These are phyloP conservation scores for Cryptocephalus primarius DNA, from an alignment of 2,888 invertebrate genomes.

Conservation along the genomic window DNA sequence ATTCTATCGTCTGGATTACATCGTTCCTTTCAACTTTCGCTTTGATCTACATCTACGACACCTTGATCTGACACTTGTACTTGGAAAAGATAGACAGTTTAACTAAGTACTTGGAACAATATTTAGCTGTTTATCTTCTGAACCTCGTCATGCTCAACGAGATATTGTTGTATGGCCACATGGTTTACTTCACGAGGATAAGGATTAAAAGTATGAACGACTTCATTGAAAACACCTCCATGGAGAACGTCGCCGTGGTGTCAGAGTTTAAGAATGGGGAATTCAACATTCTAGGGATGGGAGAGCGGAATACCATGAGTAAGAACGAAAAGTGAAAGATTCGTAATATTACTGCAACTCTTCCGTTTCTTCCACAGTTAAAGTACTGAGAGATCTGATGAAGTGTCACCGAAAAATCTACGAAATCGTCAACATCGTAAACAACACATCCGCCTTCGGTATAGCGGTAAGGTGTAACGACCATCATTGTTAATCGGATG, in stretches of 20 bases:
- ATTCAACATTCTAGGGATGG: neutral
- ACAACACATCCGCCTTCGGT: neutral
- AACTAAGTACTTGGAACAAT: too few species aligned
- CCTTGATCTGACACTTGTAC: neutral
- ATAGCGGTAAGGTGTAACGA: neutral
- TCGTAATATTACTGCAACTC: too few species aligned
- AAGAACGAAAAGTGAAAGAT: neutral
- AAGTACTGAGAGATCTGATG: neutral
- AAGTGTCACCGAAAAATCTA: neutral
- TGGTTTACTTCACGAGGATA: slow-evolving; percentile 1
- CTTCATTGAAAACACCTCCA: neutral
- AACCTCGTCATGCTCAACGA: neutral
- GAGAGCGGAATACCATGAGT: neutral
- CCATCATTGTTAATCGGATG: neutral
- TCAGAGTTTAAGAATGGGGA: neutral
- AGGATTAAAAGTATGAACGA: neutral
- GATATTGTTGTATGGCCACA: slow-evolving; percentile 1
- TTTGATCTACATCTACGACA: neutral
- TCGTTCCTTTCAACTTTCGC: neutral
- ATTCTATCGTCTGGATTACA: neutral
- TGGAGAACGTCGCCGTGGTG: too few species aligned
- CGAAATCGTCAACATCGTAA: neutral
- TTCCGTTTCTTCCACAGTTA: neutral
- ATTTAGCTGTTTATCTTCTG: too few species aligned
- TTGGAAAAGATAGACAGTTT: too few species aligned